Conservation (phyloP, 2,888 invertebrate species). For the Troides helena region DNA sequence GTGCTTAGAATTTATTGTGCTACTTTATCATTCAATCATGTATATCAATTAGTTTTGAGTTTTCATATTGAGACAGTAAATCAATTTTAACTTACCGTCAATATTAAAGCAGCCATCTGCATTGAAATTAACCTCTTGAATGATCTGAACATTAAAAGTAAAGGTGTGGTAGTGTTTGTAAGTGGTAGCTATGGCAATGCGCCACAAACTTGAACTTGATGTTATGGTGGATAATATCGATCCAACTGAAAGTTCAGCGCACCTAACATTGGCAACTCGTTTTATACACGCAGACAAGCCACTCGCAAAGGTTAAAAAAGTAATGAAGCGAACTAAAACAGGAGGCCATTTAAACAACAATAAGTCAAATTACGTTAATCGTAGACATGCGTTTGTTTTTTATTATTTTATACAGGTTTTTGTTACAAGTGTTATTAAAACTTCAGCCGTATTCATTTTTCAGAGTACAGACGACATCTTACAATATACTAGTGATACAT, state of each 20-base stretch:
- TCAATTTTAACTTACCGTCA: conserved; percentile 19
- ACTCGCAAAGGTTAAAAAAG: background rate
- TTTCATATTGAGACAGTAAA: background rate
- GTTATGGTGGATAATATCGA: conserved; percentile 45
- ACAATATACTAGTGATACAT: conserved; percentile 39
- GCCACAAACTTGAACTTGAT: conserved; percentile 30
- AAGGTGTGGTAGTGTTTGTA: conserved; percentile 35
- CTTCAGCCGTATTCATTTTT: conserved; percentile 37
- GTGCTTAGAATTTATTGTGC: background rate
- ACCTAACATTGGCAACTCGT: background rate
- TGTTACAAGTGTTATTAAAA: conserved; percentile 42
- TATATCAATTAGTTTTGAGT: no score
- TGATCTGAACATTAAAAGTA: background rate
- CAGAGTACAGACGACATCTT: conserved; percentile 40
- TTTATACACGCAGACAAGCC: background rate
- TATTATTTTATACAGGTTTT: conserved; percentile 40
- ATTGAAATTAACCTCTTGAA: background rate
- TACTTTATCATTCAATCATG: no score
- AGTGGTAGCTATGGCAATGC: conserved; percentile 59
- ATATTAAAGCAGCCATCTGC: background rate
- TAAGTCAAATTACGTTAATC: conserved; percentile 30
- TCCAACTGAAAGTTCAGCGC: conserved; percentile 47
- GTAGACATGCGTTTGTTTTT: conserved; percentile 39
- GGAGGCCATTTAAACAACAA: conserved; percentile 31
- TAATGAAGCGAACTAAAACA: conserved; percentile 14